Evolutionary conservation across 2,113 vertebrate genomes (phyloP).

Genomic region (Equus quagga): DNA sequence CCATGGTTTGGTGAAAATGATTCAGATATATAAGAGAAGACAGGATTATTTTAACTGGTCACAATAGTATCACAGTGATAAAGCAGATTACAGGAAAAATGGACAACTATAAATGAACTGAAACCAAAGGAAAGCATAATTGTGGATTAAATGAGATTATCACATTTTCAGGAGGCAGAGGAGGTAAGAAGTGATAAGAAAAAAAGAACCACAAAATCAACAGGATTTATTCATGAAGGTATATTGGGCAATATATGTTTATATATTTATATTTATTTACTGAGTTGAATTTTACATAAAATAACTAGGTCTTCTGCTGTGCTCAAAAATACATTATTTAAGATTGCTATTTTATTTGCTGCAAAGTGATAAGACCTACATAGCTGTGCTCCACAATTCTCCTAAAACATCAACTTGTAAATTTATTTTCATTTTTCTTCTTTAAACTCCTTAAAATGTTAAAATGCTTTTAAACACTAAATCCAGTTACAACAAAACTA

Average conservation of each 20-base stretch:
- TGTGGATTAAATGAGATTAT: slow-evolving; percentile 49
- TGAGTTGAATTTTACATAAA: slow-evolving; percentile 38
- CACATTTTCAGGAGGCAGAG: not conserved
- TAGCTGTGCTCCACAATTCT: not conserved
- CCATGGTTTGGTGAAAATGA: slow-evolving; percentile 24
- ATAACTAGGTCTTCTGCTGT: not conserved
- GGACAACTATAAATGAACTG: not conserved
- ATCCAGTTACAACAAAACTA: slow-evolving; percentile 17
- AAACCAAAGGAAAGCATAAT: slow-evolving; percentile 31
- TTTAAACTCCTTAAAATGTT: slow-evolving; percentile 32
- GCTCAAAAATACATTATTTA: not conserved
- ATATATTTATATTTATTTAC: not conserved
- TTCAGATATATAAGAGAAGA: not conserved
- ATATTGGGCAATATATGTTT: not conserved
- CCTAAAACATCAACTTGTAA: not conserved
- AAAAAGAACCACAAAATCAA: slow-evolving; percentile 18
- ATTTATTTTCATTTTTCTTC: slow-evolving; percentile 46
- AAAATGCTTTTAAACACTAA: slow-evolving; percentile 31
- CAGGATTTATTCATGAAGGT: not conserved
- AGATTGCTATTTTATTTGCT: not conserved
- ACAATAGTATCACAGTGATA: not conserved
- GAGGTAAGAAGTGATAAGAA: slow-evolving; percentile 12
- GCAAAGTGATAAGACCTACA: not conserved
- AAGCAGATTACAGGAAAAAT: slow-evolving; percentile 14
- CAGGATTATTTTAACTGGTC: slow-evolving; percentile 27